Conservation (phyloP, 2,888 invertebrate species). For the Drosophila austrosaltans region DNA sequence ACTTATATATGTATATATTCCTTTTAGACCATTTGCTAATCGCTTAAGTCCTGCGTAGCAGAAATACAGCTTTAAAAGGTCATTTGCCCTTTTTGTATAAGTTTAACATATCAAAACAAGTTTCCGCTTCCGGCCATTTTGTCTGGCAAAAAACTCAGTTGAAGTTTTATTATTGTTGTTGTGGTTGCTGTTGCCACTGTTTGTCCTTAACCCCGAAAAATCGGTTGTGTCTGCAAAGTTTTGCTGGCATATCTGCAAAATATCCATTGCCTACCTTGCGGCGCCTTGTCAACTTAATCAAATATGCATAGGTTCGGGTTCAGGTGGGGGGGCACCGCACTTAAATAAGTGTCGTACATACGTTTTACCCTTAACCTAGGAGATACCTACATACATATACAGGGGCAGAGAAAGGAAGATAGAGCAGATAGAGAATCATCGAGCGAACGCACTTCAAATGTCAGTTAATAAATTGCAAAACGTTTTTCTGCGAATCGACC, state of each 20-base stretch:
- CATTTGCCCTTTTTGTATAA: slow-evolving; percentile 22
- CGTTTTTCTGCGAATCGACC: slow-evolving; percentile 69
- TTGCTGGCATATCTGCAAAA: slow-evolving; percentile 50
- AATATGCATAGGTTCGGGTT: slow-evolving; percentile 58
- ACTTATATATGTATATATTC: not conserved
- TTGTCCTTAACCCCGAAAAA: slow-evolving; percentile 44
- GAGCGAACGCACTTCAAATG: slow-evolving; percentile 57
- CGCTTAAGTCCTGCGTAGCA: slow-evolving; percentile 31
- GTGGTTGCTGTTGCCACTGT: slow-evolving; percentile 15
- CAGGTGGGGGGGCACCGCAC: slow-evolving; percentile 6
- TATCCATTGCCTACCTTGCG: slow-evolving; percentile 60
- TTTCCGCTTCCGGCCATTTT: slow-evolving; percentile 64
- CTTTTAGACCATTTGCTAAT: slow-evolving; percentile 21
- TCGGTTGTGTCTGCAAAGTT: slow-evolving; percentile 64
- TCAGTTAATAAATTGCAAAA: slow-evolving; percentile 74
- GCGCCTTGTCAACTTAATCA: slow-evolving; percentile 61
- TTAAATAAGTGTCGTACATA: slow-evolving; percentile 11
- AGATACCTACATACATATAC: not conserved
- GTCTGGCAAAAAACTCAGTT: slow-evolving; percentile 52
- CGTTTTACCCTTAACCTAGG: slow-evolving; percentile 6
- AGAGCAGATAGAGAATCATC: slow-evolving; percentile 2
- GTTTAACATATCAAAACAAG: slow-evolving; percentile 56
- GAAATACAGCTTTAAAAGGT: slow-evolving; percentile 27
- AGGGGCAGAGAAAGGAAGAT: not conserved
- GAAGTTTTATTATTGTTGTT: slow-evolving; percentile 39